A percentile compares a stretch with the other conserved stretches of the same genome.
phyloP scores from a whole-genome alignment of 2,888 invertebrate genomes.

The Yponomeuta plumbellus region DNA sequence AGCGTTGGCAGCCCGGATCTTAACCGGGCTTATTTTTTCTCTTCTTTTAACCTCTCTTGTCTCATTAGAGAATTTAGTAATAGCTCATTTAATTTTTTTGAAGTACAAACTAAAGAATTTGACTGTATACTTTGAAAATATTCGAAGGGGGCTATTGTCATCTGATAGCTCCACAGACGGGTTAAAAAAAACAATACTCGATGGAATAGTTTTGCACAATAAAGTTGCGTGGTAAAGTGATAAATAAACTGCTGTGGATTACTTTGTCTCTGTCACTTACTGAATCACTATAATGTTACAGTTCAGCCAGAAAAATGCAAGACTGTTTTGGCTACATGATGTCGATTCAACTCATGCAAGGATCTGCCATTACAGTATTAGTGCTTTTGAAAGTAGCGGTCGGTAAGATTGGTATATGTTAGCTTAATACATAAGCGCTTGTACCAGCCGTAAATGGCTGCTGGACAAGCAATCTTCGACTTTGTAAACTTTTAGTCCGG shows the following conservation, averaged over 20 bases:
- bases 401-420: neutral
- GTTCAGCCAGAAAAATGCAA: constrained; percentile 6
- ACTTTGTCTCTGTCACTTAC: neutral
- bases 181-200: neutral
- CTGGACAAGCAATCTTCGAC: no score
- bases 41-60: neutral
- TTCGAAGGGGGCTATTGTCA: neutral
- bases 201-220: constrained; percentile 4
- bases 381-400: constrained; percentile 7
- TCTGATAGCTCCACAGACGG: neutral
- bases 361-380: neutral
- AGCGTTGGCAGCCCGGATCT: neutral
- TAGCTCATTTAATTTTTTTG: constrained; percentile 7
- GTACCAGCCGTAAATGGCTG: no score
- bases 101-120: neutral
- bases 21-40: neutral
- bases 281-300: neutral
- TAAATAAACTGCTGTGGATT: no score
- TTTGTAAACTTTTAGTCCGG: no score
- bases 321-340: constrained; percentile 13
- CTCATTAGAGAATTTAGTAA: neutral
- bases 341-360: constrained; percentile 11
- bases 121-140: neutral
- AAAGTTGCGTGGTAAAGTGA: neutral
- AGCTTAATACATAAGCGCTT: neutral